Percentiles rank a stretch among this genome's conserved stretches.
Evolutionary conservation across 2,888 invertebrate genomes (phyloP).

Genomic region (Apodemia duryi): DNA sequence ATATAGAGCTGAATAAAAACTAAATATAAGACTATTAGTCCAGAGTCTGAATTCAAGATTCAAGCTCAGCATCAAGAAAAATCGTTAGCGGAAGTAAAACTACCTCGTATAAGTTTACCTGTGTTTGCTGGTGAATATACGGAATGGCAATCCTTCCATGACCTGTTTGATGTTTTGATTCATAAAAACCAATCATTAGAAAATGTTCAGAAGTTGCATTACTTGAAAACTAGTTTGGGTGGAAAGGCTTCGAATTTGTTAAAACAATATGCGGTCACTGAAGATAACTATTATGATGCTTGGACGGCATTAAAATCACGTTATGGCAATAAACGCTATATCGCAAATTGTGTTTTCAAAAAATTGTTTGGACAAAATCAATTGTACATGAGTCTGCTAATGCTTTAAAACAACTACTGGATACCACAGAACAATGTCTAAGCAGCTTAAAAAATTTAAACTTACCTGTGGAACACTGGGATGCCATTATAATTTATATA

Average conservation of each 20-base stretch:
- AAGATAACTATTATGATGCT: not conserved
- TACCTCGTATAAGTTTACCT: too few species aligned
- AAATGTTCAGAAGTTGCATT: not conserved
- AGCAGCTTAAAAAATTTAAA: not conserved
- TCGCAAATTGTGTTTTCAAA: not conserved
- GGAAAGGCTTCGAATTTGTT: not conserved
- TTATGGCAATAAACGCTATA: not conserved
- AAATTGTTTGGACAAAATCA: not conserved
- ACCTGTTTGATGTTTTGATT: too few species aligned
- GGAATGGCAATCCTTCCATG: too few species aligned
- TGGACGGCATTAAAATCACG: not conserved
- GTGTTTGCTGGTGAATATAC: too few species aligned
- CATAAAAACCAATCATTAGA: too few species aligned
- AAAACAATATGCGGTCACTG: not conserved
- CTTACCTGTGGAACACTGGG: slow-evolving; percentile 1
- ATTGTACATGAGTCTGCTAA: not conserved
- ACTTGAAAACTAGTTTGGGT: slow-evolving; percentile 1
- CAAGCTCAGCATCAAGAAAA: too few species aligned
- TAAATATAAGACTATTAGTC: too few species aligned
- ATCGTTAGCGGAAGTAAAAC: too few species aligned
- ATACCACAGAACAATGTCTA: not conserved
- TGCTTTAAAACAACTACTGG: not conserved
- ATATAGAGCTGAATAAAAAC: too few species aligned
- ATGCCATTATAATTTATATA: not conserved
- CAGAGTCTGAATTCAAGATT: too few species aligned